phyloP scores from a whole-genome alignment of 1,140 invertebrate species.

The Bathynomus jamesi region DNA sequence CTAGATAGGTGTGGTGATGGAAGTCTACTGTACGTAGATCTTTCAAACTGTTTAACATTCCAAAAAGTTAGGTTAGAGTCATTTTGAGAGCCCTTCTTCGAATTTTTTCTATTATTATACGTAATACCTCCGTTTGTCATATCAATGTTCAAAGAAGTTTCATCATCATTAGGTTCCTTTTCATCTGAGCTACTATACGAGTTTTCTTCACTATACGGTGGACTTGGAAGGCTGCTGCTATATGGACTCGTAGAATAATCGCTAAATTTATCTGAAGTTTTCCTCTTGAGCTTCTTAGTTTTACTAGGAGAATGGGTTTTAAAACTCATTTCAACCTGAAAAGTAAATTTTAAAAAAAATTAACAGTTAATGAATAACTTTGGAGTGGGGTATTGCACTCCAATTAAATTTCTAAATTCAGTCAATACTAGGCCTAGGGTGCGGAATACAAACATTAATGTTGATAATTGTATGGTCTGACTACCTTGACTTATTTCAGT shows the following conservation, averaged over 20 bases:
- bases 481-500: too few relatives aligned
- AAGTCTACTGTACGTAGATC: not conserved
- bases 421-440: too few relatives aligned
- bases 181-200: not conserved
- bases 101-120: too few relatives aligned
- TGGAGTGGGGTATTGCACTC: too few relatives aligned
- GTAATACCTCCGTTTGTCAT: too few relatives aligned
- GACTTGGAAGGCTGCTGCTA: not conserved
- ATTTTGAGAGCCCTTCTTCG: too few relatives aligned
- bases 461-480: too few relatives aligned
- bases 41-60: not conserved
- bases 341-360: too few relatives aligned
- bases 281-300: not conserved
- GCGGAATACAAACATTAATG: too few relatives aligned
- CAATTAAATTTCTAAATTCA: too few relatives aligned
- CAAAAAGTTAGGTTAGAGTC: not conserved
- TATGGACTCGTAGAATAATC: not conserved
- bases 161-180: not conserved
- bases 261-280: not conserved
- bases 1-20: not conserved
- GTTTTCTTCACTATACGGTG: not conserved
- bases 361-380: too few relatives aligned
- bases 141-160: not conserved
- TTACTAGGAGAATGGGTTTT: not conserved
- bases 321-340: not conserved